Evolutionary conservation across 2,888 invertebrate genomes (phyloP).

Genomic region (Melangyna quadrimaculata): DNA sequence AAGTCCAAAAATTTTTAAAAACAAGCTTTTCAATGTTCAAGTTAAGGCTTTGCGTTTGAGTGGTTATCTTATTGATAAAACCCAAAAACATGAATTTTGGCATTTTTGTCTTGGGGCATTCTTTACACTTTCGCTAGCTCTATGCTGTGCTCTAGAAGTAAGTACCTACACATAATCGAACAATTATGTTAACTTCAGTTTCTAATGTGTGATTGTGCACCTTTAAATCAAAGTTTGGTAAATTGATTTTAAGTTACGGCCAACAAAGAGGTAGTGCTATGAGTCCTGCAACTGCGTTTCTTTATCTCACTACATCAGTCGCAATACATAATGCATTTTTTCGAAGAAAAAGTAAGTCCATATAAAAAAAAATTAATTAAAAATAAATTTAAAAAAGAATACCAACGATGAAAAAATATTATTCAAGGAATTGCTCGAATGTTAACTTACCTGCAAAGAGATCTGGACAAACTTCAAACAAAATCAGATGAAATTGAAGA

Average conservation of each 20-base stretch:
- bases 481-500: slow-evolving; percentile 73
- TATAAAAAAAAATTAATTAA: background rate
- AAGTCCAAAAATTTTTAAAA: slow-evolving; percentile 72
- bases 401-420: background rate
- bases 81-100: slow-evolving; percentile 71
- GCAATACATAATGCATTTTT: slow-evolving; percentile 74
- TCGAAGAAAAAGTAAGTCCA: slow-evolving; percentile 73
- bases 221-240: slow-evolving; percentile 30
- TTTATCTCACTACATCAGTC: slow-evolving; percentile 75
- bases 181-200: background rate
- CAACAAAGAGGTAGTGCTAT: slow-evolving; percentile 71
- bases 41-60: slow-evolving; percentile 73
- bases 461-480: slow-evolving; percentile 68
- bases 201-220: background rate
- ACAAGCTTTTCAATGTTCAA: slow-evolving; percentile 74
- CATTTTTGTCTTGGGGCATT: slow-evolving; percentile 73
- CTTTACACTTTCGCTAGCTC: slow-evolving; percentile 74
- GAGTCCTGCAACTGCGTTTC: slow-evolving; percentile 75
- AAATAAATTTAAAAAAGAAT: background rate
- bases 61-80: slow-evolving; percentile 74
- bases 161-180: background rate
- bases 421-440: slow-evolving; percentile 73
- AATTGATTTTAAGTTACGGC: slow-evolving; percentile 37
- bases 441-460: slow-evolving; percentile 72
- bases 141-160: slow-evolving; percentile 73